Base-by-base conservation (phyloP, 2,888 invertebrate genomes). In the Ctenicera cuprea region DNA sequence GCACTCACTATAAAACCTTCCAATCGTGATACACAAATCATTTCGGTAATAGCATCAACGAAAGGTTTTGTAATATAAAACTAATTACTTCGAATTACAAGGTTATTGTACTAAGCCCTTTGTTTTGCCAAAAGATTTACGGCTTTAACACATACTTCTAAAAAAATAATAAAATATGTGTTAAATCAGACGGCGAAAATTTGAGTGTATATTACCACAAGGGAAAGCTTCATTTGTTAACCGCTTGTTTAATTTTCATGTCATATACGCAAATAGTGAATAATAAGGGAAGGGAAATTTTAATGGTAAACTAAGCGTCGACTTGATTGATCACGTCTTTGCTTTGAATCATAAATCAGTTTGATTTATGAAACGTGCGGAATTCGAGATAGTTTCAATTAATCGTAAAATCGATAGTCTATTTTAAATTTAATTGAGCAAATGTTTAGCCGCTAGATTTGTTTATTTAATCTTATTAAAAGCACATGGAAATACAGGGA, bases 331-430 rank as follows among this genome's bases (percentile, higher is more conserved):
- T 67, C 57, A 26, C 59, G n/a, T 66, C 18, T 38, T 57, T 45
- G 33, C 20, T 57, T 67, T 16, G 30, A 59, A 22, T 30, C 54
- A 67, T 67, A 59, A 67, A 67, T 67, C 67, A 67, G n/a, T 12
- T 20, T 67, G 67, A 67, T 67, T 67, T 67, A 67, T 59, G 57
- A 59, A 67, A 59, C 59, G 65, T 38, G 59, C 57, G 22, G 41
- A 59, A 57, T 67, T 67, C 18, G 14, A 43, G 37, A 59, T 67
- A 67, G 38, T 43, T 67, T 38, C 57, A 59, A 59, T 67, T 67
- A 67, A 67, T 67, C 50, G 52, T 52, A 52, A 50, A 33, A 52
- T 37, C 43, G 20, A 45, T 33, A 45, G 11, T 41, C 59, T 54
- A 67, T 67, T 67, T 57, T 67, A 43, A 67, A 45, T 57, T 41